Conservation (phyloP, 2,113 vertebrate genomes). For the Carollia perspicillata region DNA sequence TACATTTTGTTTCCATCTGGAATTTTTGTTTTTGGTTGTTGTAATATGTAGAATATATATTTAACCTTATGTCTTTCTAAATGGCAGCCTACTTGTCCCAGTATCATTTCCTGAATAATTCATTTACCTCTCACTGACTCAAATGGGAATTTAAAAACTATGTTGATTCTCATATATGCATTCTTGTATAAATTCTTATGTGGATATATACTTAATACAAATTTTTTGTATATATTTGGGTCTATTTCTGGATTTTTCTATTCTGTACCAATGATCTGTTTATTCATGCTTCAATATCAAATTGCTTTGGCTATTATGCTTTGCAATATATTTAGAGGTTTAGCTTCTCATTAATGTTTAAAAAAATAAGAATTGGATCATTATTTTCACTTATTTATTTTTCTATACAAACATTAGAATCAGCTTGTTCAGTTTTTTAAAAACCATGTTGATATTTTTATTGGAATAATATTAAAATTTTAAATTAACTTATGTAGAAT, state of each 20-base stretch:
- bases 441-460: constrained; percentile 15
- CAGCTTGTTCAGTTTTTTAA: not conserved
- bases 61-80: not conserved
- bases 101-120: constrained; percentile 9
- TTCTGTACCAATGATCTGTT: constrained; percentile 22
- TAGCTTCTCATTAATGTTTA: not conserved
- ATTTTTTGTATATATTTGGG: not conserved
- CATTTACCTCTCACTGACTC: not conserved
- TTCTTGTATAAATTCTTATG: constrained; percentile 39
- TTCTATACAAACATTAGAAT: not conserved
- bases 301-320: not conserved
- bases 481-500: not conserved
- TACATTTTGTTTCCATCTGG: not conserved
- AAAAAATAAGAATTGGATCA: not conserved
- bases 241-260: constrained; percentile 30
- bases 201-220: constrained; percentile 28
- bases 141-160: constrained; percentile 27
- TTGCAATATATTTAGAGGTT: not conserved
- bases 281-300: not conserved
- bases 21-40: constrained; percentile 17
- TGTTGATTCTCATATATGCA: not conserved
- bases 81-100: not conserved
- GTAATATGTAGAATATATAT: not conserved
- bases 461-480: constrained; percentile 24
- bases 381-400: constrained; percentile 28